These are phyloP conservation scores for Antrozous pallidus DNA, from an alignment of 2,797 vertebrate species.

Conservation along the genomic window DNA sequence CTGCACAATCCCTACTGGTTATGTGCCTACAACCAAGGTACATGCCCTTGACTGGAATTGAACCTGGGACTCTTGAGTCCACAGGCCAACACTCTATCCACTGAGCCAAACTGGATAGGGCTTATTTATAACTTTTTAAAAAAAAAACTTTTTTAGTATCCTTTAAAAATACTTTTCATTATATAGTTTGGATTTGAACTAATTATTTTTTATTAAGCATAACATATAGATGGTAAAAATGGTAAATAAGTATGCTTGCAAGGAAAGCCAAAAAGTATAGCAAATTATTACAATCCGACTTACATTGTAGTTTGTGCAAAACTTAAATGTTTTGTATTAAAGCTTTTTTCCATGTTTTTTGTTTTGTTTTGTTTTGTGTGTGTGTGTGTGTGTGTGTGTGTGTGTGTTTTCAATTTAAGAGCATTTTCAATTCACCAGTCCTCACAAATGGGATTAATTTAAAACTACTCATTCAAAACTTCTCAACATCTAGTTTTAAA, in stretches of 20 bases:
- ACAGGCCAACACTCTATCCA: no score
- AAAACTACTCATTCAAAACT: slow-evolving; percentile 80
- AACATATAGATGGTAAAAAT: not conserved
- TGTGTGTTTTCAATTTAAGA: slow-evolving; percentile 42
- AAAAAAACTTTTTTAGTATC: not conserved
- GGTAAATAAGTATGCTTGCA: not conserved
- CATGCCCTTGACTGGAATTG: no score
- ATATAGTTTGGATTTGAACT: not conserved
- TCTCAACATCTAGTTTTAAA: slow-evolving; percentile 71
- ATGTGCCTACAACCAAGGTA: no score
- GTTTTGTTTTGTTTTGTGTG: no score
- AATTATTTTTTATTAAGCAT: not conserved
- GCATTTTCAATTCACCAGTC: slow-evolving; percentile 77
- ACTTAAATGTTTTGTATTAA: not conserved
- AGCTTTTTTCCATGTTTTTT: slow-evolving; percentile 36
- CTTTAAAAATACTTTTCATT: not conserved
- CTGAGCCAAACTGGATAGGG: no score
- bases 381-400: no score
- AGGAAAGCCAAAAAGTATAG: slow-evolving; percentile 60
- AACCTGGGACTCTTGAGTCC: no score
- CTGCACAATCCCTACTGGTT: no score
- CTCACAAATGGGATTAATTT: slow-evolving; percentile 78
- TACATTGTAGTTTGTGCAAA: not conserved
- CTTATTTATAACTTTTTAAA: not conserved
- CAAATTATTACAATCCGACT: slow-evolving; percentile 45